Percentiles rank a stretch among this genome's conserved stretches.
These are phyloP conservation scores for Drosophila auraria DNA, from an alignment of 1,140 invertebrate species.

Conservation along the genomic window DNA sequence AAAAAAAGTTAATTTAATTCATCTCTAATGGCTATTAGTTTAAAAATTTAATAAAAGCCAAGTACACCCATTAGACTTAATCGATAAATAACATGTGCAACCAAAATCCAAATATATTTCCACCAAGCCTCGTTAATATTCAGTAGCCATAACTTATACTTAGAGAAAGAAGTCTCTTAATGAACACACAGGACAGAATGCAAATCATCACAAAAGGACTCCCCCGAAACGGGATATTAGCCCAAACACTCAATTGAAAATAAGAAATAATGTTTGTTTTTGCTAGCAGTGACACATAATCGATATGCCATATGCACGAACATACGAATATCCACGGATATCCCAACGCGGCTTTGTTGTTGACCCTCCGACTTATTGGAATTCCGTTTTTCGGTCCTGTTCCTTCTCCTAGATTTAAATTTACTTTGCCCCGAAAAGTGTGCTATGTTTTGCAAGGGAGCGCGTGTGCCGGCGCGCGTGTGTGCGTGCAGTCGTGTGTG, in stretches of 20 bases:
- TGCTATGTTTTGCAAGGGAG: conserved; percentile 55
- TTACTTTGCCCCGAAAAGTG: conserved; percentile 52
- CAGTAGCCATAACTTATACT: neutral
- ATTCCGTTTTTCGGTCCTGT: conserved; percentile 43
- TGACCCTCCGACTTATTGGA: conserved; percentile 67
- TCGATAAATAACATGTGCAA: neutral
- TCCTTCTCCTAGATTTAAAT: conserved; percentile 40
- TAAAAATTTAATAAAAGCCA: neutral
- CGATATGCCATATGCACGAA: conserved; percentile 22
- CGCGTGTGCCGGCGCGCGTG: conserved; percentile 23
- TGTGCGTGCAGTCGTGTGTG: conserved; percentile 61
- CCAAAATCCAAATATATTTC: neutral
- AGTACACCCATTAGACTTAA: neutral
- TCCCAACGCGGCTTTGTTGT: conserved; percentile 22
- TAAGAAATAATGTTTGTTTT: conserved; percentile 26
- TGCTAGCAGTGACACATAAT: conserved; percentile 27
- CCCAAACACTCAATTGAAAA: neutral
- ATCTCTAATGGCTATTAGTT: neutral
- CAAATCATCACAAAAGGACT: conserved; percentile 3
- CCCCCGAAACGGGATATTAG: conserved; percentile 3
- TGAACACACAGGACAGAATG: conserved; percentile 4
- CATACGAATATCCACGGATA: conserved; percentile 8
- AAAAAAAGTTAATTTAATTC: too few species aligned
- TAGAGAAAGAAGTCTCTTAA: neutral
- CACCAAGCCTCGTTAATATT: neutral